These are phyloP conservation scores for Babylonia areolata DNA, from an alignment of 1,140 invertebrate genomes.

Conservation along the genomic window DNA sequence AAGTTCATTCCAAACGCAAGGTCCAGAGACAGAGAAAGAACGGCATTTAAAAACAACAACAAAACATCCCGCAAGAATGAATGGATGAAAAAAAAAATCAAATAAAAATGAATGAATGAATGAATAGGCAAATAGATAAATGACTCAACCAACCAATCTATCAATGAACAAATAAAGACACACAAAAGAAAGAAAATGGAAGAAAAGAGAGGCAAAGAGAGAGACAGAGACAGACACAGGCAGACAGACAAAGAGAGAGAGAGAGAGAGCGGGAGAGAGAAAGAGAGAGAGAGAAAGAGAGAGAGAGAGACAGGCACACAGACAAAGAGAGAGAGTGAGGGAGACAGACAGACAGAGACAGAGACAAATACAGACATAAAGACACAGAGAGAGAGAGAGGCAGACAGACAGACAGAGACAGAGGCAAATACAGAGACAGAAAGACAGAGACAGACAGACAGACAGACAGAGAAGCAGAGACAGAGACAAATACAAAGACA, in stretches of 20 bases:
- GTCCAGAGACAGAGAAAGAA: too few relatives aligned
- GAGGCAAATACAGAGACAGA: not conserved
- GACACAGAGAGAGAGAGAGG: not conserved
- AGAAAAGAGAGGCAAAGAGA: not conserved
- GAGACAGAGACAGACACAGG: not conserved
- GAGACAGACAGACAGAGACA: too few relatives aligned
- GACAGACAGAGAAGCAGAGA: not conserved
- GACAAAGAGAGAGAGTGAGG: not conserved
- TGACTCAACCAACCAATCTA: too few relatives aligned
- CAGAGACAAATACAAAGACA: not conserved
- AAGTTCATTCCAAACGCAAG: too few relatives aligned
- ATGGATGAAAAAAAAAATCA: not conserved
- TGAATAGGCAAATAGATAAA: not conserved
- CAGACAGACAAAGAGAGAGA: not conserved
- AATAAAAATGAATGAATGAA: not conserved
- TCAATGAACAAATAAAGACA: too few relatives aligned
- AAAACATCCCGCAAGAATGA: not conserved
- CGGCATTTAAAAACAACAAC: too few relatives aligned
- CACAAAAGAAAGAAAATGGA: not conserved
- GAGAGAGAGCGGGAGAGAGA: not conserved
- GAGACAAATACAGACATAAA: too few relatives aligned
- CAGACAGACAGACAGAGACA: not conserved
- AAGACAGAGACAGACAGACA: not conserved
- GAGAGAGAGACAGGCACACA: too few relatives aligned
- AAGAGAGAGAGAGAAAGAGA: slow-evolving; percentile 1